Evolutionary conservation across 2,113 vertebrate genomes (phyloP).

Genomic region (Chinchilla lanigera): DNA sequence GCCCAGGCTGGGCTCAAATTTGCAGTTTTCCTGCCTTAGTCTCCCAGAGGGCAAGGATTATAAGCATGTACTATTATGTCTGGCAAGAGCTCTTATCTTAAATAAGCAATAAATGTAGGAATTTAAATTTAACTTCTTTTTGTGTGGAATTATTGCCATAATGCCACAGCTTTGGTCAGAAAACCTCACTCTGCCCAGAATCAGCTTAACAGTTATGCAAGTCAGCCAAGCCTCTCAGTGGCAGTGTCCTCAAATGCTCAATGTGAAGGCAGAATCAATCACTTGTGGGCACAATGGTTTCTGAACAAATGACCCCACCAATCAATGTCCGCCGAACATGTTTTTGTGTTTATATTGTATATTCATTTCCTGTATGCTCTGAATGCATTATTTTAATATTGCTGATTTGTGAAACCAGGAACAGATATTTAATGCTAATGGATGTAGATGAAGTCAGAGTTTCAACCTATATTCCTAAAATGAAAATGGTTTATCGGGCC

Average conservation of each 20-base stretch:
- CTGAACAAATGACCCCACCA: neutral
- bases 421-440: slow-evolving; percentile 10
- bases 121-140: slow-evolving; percentile 58
- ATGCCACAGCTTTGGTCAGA: slow-evolving; percentile 36
- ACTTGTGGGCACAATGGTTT: neutral
- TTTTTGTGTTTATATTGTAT: neutral
- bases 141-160: slow-evolving; percentile 36
- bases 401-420: slow-evolving; percentile 43
- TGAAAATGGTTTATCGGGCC: neutral
- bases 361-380: slow-evolving; percentile 13
- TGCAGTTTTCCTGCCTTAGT: neutral
- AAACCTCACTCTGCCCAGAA: slow-evolving; percentile 36
- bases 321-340: neutral
- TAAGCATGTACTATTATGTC: neutral
- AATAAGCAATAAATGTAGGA: slow-evolving; percentile 29
- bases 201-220: neutral
- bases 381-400: neutral
- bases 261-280: neutral
- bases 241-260: neutral
- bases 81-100: slow-evolving; percentile 15
- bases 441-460: slow-evolving; percentile 19
- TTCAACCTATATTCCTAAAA: neutral
- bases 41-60: neutral
- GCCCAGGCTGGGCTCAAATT: neutral
- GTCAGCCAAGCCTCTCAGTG: neutral